A percentile compares a stretch with the other conserved stretches of the same genome.
Evolutionary conservation across 35 echinoderm and acorn worm species (phyloP).

Genomic region (Lytechinus pictus): DNA sequence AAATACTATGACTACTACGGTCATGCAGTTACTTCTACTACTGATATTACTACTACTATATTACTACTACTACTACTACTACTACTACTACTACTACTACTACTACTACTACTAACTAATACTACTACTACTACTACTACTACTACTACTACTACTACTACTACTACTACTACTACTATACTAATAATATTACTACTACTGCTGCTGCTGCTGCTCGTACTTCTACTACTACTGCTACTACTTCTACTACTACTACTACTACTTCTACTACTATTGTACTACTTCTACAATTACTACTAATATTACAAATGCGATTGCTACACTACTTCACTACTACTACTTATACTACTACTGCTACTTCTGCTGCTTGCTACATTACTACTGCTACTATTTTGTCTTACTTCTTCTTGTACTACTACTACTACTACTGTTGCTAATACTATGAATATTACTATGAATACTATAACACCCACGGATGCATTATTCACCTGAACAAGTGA

Average conservation of each 20-base stretch:
- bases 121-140: conserved; percentile 30
- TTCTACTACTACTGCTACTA: background rate
- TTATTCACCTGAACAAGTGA: no score
- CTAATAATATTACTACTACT: conserved; percentile 25
- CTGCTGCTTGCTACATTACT: background rate
- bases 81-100: conserved; percentile 10
- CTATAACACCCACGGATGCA: no score
- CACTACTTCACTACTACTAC: conserved; percentile 16
- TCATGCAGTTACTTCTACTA: no score
- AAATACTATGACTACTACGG: background rate
- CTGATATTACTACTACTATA: background rate
- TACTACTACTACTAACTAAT: no score
- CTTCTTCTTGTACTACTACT: background rate
- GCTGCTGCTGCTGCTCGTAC: background rate
- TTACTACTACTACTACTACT: background rate
- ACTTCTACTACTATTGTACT: background rate
- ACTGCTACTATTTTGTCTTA: background rate
- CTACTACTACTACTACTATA: conserved; percentile 21
- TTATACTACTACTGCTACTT: conserved; percentile 5
- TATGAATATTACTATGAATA: background rate
- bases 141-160: background rate
- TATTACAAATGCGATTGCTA: conserved; percentile 1
- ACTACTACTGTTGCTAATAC: background rate
- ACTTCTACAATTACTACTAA: background rate
- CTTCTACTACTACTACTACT: background rate